phyloP scores from a whole-genome alignment of 2,797 vertebrate genomes.

The Urosaurus nigricauda region DNA sequence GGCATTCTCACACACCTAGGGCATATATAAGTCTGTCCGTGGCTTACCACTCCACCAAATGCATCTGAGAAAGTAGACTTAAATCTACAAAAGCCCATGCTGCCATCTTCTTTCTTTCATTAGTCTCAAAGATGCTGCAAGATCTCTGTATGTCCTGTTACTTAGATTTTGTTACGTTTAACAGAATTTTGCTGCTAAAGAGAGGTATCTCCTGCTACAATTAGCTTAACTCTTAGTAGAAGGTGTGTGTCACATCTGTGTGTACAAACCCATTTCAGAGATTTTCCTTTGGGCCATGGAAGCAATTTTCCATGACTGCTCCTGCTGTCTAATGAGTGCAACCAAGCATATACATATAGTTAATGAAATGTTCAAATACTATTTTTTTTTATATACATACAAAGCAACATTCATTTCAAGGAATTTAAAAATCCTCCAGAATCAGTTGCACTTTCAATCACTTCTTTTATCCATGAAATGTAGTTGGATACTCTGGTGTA shows the following conservation, averaged over 20 bases:
- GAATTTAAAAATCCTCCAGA: not conserved
- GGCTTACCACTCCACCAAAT: no score
- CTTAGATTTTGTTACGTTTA: not conserved
- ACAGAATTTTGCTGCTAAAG: not conserved
- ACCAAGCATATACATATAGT: not conserved
- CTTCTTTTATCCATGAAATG: conserved; percentile 67
- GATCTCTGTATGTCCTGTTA: not conserved
- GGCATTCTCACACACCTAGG: no score
- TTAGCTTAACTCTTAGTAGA: not conserved
- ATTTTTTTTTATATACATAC: not conserved
- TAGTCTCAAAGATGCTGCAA: no score
- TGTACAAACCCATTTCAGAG: not conserved
- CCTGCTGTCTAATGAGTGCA: not conserved
- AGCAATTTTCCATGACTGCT: not conserved
- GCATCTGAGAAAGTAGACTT: no score
- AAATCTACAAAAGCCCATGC: no score
- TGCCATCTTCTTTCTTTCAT: no score
- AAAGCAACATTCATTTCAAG: not conserved
- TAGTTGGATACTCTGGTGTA: conserved; percentile 70
- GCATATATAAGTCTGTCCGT: no score
- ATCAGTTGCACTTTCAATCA: conserved; percentile 40
- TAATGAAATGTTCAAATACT: not conserved
- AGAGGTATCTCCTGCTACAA: not conserved
- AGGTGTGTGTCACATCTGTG: not conserved
- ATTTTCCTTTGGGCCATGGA: not conserved